Evolutionary conservation across 2,113 vertebrate species (phyloP).

Genomic region (Mellivora capensis): DNA sequence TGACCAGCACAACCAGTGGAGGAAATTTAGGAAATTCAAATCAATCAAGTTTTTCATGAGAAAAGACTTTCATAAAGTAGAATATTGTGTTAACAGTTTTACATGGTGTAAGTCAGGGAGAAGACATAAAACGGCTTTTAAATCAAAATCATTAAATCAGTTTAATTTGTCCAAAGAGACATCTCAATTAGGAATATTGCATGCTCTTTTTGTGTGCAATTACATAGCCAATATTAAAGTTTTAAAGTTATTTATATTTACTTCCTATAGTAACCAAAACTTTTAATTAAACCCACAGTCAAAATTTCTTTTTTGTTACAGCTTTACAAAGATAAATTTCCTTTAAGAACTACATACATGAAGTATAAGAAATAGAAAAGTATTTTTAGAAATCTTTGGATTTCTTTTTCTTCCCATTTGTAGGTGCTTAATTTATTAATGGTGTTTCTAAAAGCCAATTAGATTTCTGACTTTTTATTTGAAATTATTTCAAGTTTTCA

Average conservation of each 20-base stretch:
- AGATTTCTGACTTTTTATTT: constrained; percentile 5
- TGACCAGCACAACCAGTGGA: background rate
- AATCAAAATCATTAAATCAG: background rate
- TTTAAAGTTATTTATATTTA: background rate
- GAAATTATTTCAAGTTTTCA: background rate
- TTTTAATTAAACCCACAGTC: background rate
- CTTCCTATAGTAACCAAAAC: background rate
- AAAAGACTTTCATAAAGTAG: background rate
- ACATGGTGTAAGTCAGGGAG: background rate
- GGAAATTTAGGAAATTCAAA: background rate
- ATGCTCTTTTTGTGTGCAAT: background rate
- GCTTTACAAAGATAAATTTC: background rate
- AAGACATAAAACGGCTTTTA: background rate
- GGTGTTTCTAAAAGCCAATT: background rate
- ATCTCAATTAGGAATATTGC: background rate
- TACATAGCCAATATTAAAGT: background rate
- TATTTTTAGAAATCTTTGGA: background rate
- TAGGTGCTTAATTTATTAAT: background rate
- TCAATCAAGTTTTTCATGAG: background rate
- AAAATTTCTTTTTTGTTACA: background rate
- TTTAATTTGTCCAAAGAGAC: constrained; percentile 10
- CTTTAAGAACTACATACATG: background rate
- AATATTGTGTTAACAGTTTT: background rate
- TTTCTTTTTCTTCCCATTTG: constrained; percentile 29
- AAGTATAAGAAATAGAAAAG: constrained; percentile 14